phyloP scores from a whole-genome alignment of 2,888 invertebrate genomes.

The Marasmarcha lunaedactyla region DNA sequence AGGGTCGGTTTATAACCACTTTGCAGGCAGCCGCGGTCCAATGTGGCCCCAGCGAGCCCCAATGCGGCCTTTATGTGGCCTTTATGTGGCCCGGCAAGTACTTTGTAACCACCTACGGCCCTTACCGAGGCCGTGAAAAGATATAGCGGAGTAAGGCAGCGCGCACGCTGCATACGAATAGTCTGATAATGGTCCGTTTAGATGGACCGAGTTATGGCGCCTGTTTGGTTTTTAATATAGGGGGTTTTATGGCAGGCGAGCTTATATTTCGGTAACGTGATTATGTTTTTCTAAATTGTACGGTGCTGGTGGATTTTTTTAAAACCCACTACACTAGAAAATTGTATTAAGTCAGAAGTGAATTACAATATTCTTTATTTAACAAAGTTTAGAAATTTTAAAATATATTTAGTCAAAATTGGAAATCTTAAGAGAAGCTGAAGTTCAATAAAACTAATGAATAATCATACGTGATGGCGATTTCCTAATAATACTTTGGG shows the following conservation, averaged over 20 bases:
- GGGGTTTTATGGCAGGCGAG: slow-evolving; percentile 31
- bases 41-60: background rate
- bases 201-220: slow-evolving; percentile 42
- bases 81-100: background rate
- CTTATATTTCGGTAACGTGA: background rate
- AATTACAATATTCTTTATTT: too few relatives aligned
- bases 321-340: too few relatives aligned
- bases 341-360: too few relatives aligned
- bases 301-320: too few relatives aligned
- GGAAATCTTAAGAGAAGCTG: too few relatives aligned
- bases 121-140: slow-evolving; percentile 55
- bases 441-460: too few relatives aligned
- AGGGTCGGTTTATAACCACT: slow-evolving; percentile 46
- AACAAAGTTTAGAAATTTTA: too few relatives aligned
- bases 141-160: slow-evolving; percentile 37
- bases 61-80: background rate
- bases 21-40: slow-evolving; percentile 30
- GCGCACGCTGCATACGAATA: slow-evolving; percentile 54
- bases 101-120: slow-evolving; percentile 23
- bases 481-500: too few relatives aligned
- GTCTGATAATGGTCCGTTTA: slow-evolving; percentile 31
- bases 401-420: too few relatives aligned
- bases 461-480: too few relatives aligned
- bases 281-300: background rate
- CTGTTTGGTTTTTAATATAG: slow-evolving; percentile 50